Conservation (phyloP, 2,113 vertebrate species). For the Cichladusa arquata region DNA sequence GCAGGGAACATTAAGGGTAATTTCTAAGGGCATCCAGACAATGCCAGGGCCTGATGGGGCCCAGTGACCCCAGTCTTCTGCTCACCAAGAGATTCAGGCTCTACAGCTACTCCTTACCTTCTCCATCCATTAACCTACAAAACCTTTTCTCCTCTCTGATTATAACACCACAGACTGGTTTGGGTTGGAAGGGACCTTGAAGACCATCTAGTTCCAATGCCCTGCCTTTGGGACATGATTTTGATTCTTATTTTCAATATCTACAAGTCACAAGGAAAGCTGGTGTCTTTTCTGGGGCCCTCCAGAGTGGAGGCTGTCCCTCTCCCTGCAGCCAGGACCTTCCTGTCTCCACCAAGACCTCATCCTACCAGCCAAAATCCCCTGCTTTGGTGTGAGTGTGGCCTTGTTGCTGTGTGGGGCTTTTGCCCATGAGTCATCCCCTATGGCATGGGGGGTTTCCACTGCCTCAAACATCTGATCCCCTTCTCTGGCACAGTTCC, state of each 20-base stretch:
- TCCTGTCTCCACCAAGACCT: background rate
- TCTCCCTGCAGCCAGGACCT: background rate
- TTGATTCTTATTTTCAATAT: background rate
- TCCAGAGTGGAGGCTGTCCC: background rate
- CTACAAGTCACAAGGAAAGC: background rate
- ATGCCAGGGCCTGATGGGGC: background rate
- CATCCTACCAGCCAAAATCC: background rate
- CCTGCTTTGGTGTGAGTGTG: rapidly evolving
- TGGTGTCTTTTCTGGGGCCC: background rate
- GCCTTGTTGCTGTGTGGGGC: background rate
- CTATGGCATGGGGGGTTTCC: background rate
- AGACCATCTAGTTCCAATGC: background rate
- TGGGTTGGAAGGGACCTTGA: background rate
- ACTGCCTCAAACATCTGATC: background rate
- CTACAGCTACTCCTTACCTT: background rate
- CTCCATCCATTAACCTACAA: background rate
- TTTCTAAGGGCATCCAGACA: background rate
- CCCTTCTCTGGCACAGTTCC: background rate
- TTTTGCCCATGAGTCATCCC: background rate
- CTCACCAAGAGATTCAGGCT: background rate
- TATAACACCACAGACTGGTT: background rate
- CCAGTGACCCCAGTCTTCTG: background rate
- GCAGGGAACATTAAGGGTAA: background rate
- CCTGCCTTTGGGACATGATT: background rate
- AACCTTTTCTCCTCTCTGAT: background rate